phyloP scores from a whole-genome alignment of 2,113 vertebrate species.

The Rutilus rutilus region DNA sequence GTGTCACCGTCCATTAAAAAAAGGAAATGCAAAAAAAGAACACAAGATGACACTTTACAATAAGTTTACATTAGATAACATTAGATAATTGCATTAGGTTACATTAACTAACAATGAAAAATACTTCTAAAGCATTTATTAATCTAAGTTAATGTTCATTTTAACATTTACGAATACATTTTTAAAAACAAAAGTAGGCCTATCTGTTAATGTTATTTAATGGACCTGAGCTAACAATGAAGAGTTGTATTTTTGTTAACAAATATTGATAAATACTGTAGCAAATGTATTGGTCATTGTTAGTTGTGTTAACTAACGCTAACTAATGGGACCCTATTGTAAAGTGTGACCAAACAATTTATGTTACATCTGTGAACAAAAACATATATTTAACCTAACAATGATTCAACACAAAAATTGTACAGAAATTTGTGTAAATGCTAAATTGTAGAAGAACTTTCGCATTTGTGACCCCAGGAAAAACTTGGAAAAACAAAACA shows the following conservation, averaged over 20 bases:
- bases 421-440: background rate
- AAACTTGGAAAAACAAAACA: background rate
- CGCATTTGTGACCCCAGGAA: background rate
- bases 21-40: background rate
- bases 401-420: background rate
- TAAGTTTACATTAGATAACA: too few species aligned
- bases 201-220: background rate
- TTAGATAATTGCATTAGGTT: too few species aligned
- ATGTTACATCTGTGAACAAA: background rate
- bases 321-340: too few species aligned
- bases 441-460: background rate
- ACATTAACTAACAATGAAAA: background rate
- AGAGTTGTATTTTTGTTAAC: background rate
- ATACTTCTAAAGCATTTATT: background rate
- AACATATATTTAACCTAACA: background rate
- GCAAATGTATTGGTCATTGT: too few species aligned
- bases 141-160: background rate
- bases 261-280: too few species aligned
- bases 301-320: background rate
- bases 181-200: background rate
- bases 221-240: background rate
- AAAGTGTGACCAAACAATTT: background rate
- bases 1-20: background rate
- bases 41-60: too few species aligned
- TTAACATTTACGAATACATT: background rate